Percentiles rank a stretch among this genome's conserved stretches.
These are phyloP conservation scores for Coptotermes formosanus DNA, from an alignment of 1,140 invertebrate genomes.

Conservation along the genomic window DNA sequence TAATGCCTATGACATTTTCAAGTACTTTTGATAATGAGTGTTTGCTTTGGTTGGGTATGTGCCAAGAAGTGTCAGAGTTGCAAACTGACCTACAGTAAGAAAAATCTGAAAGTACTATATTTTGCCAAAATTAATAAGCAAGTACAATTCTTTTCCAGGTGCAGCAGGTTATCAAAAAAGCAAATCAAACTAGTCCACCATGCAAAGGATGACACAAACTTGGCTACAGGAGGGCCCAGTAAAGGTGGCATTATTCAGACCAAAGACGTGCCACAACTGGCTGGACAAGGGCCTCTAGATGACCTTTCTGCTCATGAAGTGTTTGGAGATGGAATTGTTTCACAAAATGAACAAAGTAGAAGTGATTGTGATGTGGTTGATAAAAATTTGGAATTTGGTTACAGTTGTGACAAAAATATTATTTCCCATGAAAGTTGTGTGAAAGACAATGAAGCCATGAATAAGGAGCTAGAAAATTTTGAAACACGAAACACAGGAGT, in stretches of 20 bases:
- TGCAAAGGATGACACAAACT: not conserved
- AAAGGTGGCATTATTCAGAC: not conserved
- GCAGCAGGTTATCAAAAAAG: slow-evolving; percentile 1
- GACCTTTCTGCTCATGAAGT: slow-evolving; percentile 9
- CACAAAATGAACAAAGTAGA: not conserved
- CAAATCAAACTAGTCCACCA: not conserved
- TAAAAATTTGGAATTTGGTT: not conserved
- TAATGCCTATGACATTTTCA: too few species aligned
- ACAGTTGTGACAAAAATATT: not conserved
- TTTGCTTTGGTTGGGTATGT: too few species aligned
- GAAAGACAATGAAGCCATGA: not conserved
- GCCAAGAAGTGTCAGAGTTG: too few species aligned
- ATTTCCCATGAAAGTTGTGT: not conserved
- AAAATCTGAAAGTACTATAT: not conserved
- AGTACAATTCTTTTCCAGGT: slow-evolving; percentile 12
- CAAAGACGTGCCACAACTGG: not conserved
- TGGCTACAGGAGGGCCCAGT: not conserved
- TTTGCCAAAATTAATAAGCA: slow-evolving; percentile 17
- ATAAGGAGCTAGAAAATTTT: not conserved
- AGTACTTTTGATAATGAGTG: too few species aligned
- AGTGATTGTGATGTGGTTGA: not conserved
- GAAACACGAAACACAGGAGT: not conserved
- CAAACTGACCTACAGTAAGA: not conserved
- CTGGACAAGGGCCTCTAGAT: not conserved
- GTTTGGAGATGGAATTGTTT: not conserved